Conservation (phyloP, 2,888 invertebrate genomes). For the Stenodema calcarata region DNA sequence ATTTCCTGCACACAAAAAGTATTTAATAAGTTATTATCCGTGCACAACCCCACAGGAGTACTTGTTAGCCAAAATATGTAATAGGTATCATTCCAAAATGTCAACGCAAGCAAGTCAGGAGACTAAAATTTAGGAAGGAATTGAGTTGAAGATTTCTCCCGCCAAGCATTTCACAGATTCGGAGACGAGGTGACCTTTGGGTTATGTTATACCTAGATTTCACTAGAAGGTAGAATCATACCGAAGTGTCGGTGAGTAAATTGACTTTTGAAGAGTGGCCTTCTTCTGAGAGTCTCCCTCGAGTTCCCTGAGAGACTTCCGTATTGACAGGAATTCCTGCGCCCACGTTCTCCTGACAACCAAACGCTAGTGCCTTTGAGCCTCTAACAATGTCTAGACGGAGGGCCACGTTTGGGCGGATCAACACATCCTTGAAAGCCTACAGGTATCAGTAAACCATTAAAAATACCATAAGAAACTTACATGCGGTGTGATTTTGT, state of each 20-base stretch:
- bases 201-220: too few relatives aligned
- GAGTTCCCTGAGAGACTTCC: not conserved
- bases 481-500: too few relatives aligned
- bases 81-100: too few relatives aligned
- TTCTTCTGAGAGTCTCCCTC: not conserved
- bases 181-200: too few relatives aligned
- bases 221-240: not conserved
- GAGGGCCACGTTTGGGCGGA: not conserved
- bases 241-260: not conserved
- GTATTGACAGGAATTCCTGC: not conserved
- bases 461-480: too few relatives aligned
- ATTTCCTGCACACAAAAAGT: not conserved
- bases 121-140: too few relatives aligned
- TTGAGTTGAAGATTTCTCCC: too few relatives aligned
- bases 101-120: too few relatives aligned
- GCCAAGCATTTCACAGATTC: too few relatives aligned
- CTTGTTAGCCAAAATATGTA: too few relatives aligned
- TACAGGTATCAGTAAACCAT: not conserved
- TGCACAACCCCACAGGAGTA: too few relatives aligned
- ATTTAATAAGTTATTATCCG: too few relatives aligned
- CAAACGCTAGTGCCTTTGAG: not conserved
- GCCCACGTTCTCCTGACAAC: not conserved
- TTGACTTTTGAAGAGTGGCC: not conserved
- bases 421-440: conserved; percentile 27
- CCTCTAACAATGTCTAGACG: conserved; percentile 18